Evolutionary conservation across 2,888 invertebrate genomes (phyloP).

Genomic region (Protula sp.): DNA sequence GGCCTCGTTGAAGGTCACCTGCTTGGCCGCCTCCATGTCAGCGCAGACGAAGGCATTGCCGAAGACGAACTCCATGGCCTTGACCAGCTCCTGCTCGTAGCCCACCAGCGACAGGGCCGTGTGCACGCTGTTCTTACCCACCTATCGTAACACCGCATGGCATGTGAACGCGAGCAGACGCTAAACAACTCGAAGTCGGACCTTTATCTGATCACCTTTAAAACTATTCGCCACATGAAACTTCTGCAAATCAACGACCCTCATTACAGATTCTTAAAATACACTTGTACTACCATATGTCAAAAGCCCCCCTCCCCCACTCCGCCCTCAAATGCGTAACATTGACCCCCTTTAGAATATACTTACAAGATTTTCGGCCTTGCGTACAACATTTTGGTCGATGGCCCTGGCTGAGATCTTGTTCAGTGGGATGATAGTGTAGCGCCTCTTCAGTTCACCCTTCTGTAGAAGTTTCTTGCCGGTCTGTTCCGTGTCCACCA

Average conservation of each 20-base stretch:
- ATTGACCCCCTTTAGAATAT: background rate
- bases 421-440: slow-evolving; percentile 86
- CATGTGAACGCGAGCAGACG: too few species aligned
- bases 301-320: too few species aligned
- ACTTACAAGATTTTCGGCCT: slow-evolving; percentile 58
- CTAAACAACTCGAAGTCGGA: too few species aligned
- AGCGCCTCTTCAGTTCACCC: slow-evolving; percentile 73
- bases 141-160: too few species aligned
- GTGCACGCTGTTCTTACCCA: slow-evolving; percentile 74
- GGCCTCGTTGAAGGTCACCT: slow-evolving; percentile 69
- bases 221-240: too few species aligned
- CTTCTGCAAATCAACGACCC: too few species aligned
- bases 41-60: slow-evolving; percentile 78
- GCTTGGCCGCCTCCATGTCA: slow-evolving; percentile 73
- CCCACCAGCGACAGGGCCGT: slow-evolving; percentile 74
- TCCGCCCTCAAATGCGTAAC: too few species aligned
- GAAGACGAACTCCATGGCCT: slow-evolving; percentile 84
- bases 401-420: slow-evolving; percentile 70
- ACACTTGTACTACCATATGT: too few species aligned
- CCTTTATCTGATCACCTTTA: too few species aligned
- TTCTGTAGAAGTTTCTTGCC: slow-evolving; percentile 75
- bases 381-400: slow-evolving; percentile 59
- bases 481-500: slow-evolving; percentile 80
- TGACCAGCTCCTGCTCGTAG: slow-evolving; percentile 63
- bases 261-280: too few species aligned